Evolutionary conservation across 2,888 invertebrate genomes (phyloP), one percentile per base, ranked within the genome.

Genomic region (Agrochola circellaris): DNA sequence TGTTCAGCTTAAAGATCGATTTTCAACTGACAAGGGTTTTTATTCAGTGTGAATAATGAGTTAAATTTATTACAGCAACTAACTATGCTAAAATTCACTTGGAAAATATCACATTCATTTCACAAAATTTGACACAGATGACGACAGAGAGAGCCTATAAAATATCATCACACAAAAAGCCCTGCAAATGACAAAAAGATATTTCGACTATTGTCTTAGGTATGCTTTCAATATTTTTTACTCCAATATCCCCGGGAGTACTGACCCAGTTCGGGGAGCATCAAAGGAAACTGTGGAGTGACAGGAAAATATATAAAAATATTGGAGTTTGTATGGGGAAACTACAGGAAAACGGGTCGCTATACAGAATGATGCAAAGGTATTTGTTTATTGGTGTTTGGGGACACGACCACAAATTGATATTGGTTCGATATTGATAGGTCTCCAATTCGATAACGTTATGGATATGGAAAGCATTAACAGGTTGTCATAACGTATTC

Each of bases 211-310:
- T 84, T 84, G 84, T 87, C 62, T 84, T 69, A 72, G 42, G 45
- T 58, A 66, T 60, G 72, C 66, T 83, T 80, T 75, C 67, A 71
- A 84, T 84, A 84, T 73, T 75, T 86, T 87, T 79, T 84, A 80
- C 64, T 75, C 64, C 75, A 56, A 84, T 79, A 87, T 79, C 56
- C 85, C 81, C 81, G 17, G 15, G 68, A 15, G 87, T 62, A 68
- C 67, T 84, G 87, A 84, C 87, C 84, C 68, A 84, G 58, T 68
- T 87, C 45, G 23, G 34, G 42, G 42, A 20, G 61, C 54, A 84
- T 74, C 65, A 84, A 73, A 58, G 74, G 42, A 72, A 69, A 87
- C 38, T 69, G 61, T 72, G 65, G 38, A 72, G 67, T 45, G 70
- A 68, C 65, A 45, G 51, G 45, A 69, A 87, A 84, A 79, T 72